Conservation (phyloP, 2,113 vertebrate species). For the Phylloscopus trochiloides region DNA sequence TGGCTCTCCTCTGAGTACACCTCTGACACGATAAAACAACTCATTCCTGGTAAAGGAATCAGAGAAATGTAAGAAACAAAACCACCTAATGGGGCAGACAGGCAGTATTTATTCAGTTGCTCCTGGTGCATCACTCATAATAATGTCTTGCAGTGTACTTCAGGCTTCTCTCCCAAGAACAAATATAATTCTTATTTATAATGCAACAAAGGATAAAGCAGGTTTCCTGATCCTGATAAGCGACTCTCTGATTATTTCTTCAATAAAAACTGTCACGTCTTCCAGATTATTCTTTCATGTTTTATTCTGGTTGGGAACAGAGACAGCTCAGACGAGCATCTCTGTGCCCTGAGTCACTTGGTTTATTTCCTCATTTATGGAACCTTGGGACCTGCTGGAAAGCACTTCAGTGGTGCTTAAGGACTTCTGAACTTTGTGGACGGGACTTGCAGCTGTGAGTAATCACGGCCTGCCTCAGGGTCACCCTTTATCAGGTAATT, state of each 20-base stretch:
- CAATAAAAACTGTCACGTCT: background rate
- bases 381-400: background rate
- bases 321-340: background rate
- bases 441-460: background rate
- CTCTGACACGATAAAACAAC: background rate
- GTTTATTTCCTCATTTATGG: conserved; percentile 38
- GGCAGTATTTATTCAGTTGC: background rate
- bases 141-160: background rate
- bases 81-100: conserved; percentile 24
- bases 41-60: background rate
- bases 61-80: background rate
- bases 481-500: conserved; percentile 14
- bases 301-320: conserved; percentile 6
- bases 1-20: background rate
- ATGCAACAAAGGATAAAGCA: conserved; percentile 55
- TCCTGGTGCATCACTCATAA: background rate
- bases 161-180: conserved; percentile 30
- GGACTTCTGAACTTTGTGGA: background rate
- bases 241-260: conserved; percentile 42
- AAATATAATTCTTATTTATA: conserved; percentile 62
- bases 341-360: background rate
- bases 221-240: conserved; percentile 23
- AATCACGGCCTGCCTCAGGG: background rate
- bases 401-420: background rate
- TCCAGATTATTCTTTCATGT: conserved; percentile 27